Conservation (phyloP, 2,888 invertebrate species). For the Limenitis arthemis region DNA sequence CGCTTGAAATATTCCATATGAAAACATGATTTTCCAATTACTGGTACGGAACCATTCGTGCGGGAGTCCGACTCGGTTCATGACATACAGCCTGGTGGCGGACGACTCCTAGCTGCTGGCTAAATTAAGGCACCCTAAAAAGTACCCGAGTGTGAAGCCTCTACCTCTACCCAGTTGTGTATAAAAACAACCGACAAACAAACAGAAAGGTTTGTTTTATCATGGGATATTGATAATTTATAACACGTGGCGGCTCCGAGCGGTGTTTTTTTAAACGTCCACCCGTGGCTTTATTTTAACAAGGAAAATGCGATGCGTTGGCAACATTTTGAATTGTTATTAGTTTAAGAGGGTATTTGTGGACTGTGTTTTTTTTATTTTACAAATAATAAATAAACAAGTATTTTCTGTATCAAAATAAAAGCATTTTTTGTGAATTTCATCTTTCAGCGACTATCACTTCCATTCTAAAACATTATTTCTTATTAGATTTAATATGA, state of each 20-base stretch:
- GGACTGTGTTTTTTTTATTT: too few species aligned
- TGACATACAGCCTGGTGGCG: neutral
- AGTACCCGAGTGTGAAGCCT: conserved; percentile 25
- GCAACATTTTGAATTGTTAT: conserved; percentile 23
- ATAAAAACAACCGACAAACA: conserved; percentile 54
- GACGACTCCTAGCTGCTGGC: conserved; percentile 4
- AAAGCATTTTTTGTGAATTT: too few species aligned
- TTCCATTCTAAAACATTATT: too few species aligned
- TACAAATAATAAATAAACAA: too few species aligned
- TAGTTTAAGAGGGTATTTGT: conserved; percentile 2
- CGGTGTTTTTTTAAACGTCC: conserved; percentile 33
- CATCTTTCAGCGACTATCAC: too few species aligned
- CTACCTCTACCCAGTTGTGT: conserved; percentile 31
- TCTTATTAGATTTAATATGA: too few species aligned
- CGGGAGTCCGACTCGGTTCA: too few species aligned
- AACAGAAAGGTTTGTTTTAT: conserved; percentile 59
- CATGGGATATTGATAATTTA: conserved; percentile 70
- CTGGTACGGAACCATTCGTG: too few species aligned
- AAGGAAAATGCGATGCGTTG: conserved; percentile 29
- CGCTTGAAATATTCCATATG: too few species aligned
- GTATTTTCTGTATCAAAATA: too few species aligned
- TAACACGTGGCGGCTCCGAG: conserved; percentile 41
- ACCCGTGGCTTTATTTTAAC: conserved; percentile 37
- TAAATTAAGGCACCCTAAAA: conserved; percentile 9
- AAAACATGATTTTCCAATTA: too few species aligned